These are phyloP conservation scores for Leptarthrus brevirostris DNA, from an alignment of 2,888 invertebrate species.

Conservation along the genomic window DNA sequence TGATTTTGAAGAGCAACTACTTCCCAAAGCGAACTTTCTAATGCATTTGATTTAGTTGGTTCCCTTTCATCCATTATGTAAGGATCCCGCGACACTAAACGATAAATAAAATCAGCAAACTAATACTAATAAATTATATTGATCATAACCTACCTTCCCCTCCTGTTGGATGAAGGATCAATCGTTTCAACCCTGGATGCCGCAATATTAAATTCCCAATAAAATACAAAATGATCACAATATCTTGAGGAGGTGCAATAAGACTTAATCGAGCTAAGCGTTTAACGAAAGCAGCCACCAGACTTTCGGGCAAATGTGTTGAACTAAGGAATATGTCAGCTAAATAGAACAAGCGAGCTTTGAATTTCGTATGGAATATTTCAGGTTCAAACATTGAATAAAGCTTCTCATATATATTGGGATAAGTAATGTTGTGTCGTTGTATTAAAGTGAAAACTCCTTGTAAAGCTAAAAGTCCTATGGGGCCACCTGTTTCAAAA, in stretches of 20 bases:
- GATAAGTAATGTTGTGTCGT: slow-evolving; percentile 93
- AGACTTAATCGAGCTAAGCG: slow-evolving; percentile 85
- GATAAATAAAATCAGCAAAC: not conserved
- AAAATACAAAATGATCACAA: slow-evolving; percentile 80
- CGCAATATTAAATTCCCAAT: slow-evolving; percentile 86
- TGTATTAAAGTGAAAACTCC: slow-evolving; percentile 91
- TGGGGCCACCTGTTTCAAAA: slow-evolving; percentile 76
- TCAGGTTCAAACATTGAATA: slow-evolving; percentile 93
- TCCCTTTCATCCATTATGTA: slow-evolving; percentile 85
- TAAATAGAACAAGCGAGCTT: slow-evolving; percentile 87
- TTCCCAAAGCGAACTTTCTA: slow-evolving; percentile 95
- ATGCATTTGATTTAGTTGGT: slow-evolving; percentile 81
- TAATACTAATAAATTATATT: slow-evolving; percentile 2
- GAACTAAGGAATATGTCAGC: slow-evolving; percentile 93
- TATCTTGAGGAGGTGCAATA: slow-evolving; percentile 84
- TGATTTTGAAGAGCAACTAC: slow-evolving; percentile 82
- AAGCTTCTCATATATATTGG: slow-evolving; percentile 93
- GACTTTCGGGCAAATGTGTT: slow-evolving; percentile 88
- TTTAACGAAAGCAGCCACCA: slow-evolving; percentile 95
- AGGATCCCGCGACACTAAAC: slow-evolving; percentile 74
- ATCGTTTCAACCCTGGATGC: slow-evolving; percentile 83
- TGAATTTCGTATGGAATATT: slow-evolving; percentile 91
- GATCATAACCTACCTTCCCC: slow-evolving; percentile 62
- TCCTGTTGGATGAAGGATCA: slow-evolving; percentile 70
- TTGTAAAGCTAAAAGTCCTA: slow-evolving; percentile 90